phyloP scores from a whole-genome alignment of 2,888 invertebrate species.

The Autographa gamma region DNA sequence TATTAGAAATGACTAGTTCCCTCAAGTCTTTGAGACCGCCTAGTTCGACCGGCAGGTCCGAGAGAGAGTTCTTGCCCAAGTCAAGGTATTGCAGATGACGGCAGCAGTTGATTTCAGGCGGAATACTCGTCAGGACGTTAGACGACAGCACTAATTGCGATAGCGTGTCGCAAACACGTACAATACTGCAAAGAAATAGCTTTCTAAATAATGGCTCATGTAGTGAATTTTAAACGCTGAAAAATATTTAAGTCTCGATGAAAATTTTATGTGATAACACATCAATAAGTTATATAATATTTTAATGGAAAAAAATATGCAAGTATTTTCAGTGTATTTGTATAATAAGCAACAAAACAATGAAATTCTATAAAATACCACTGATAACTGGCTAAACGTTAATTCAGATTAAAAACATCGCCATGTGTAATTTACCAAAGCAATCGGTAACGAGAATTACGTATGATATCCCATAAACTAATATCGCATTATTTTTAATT shows the following conservation, averaged over 20 bases:
- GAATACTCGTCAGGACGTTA: conserved; percentile 91
- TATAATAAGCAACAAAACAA: too few species aligned
- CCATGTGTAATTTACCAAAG: too few species aligned
- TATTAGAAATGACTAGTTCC: conserved; percentile 94
- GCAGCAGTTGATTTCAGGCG: conserved; percentile 90
- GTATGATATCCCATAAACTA: too few species aligned
- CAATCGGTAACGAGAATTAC: too few species aligned
- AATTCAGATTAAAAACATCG: too few species aligned
- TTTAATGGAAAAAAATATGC: too few species aligned
- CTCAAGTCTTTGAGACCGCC: conserved; percentile 90
- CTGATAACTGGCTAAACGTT: too few species aligned
- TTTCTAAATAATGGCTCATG: too few species aligned
- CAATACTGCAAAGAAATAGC: conserved; percentile 77
- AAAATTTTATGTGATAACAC: neutral
- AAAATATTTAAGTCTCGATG: neutral
- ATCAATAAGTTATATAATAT: neutral
- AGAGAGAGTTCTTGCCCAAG: conserved; percentile 92
- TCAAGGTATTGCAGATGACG: conserved; percentile 91
- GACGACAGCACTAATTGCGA: conserved; percentile 92
- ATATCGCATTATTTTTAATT: too few species aligned
- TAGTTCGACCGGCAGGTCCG: conserved; percentile 90
- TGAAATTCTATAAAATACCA: too few species aligned
- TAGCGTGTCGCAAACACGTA: conserved; percentile 84
- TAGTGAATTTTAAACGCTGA: too few species aligned
- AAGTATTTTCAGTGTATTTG: too few species aligned